phyloP scores from a whole-genome alignment of 2,888 invertebrate genomes.

The Cacoxenus indagator region DNA sequence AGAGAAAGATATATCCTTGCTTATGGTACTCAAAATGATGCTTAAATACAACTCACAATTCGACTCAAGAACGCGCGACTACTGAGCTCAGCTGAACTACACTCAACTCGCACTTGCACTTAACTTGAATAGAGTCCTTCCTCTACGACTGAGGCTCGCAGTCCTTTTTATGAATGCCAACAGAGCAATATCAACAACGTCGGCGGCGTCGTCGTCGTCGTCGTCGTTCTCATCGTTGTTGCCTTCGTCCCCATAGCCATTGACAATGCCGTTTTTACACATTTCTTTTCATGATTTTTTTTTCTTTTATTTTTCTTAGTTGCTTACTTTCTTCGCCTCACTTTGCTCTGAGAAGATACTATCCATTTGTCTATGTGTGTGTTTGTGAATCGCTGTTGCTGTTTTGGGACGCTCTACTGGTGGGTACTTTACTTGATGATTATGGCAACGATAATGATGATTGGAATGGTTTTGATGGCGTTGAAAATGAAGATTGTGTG shows the following conservation, averaged over 20 bases:
- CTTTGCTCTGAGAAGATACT: neutral
- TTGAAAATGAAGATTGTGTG: slow-evolving; percentile 67
- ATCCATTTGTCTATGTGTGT: slow-evolving; percentile 9
- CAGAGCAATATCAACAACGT: neutral
- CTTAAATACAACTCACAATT: neutral
- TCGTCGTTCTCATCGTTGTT: neutral
- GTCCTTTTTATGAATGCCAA: neutral
- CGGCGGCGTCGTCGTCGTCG: neutral
- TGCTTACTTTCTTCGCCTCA: neutral
- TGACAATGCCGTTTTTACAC: neutral
- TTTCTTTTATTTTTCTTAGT: neutral
- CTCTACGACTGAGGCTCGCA: neutral
- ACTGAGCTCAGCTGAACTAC: neutral
- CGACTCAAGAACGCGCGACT: neutral
- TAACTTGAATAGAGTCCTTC: neutral
- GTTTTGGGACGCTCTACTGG: slow-evolving; percentile 58
- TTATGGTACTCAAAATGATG: neutral
- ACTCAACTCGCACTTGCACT: neutral
- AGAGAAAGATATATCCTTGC: neutral
- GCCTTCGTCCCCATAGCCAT: neutral
- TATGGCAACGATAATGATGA: slow-evolving; percentile 70
- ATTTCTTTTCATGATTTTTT: neutral
- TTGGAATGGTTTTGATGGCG: slow-evolving; percentile 69
- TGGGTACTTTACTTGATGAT: slow-evolving; percentile 70
- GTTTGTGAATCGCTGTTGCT: neutral